These are phyloP conservation scores for Notothenia coriiceps DNA, from an alignment of 2,113 vertebrate genomes.

Conservation along the genomic window DNA sequence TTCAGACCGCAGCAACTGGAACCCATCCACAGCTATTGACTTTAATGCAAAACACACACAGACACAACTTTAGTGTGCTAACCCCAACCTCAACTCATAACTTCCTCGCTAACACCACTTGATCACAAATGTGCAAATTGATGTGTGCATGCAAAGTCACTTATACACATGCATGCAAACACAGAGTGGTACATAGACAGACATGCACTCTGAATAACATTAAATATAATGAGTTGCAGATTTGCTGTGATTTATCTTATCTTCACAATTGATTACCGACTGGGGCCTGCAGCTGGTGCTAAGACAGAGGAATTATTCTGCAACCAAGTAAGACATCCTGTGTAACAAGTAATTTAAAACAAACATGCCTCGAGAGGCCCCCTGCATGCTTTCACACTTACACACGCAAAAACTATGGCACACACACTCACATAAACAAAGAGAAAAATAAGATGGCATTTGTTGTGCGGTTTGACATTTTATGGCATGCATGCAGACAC, in stretches of 20 bases:
- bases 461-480: slow-evolving; percentile 41
- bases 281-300: slow-evolving; percentile 14
- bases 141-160: slow-evolving; percentile 2
- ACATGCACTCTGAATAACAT: neutral
- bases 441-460: slow-evolving; percentile 23
- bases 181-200: neutral
- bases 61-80: slow-evolving; percentile 42
- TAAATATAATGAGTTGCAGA: neutral
- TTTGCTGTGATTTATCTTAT: slow-evolving; percentile 22
- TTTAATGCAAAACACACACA: slow-evolving; percentile 67
- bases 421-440: slow-evolving; percentile 18
- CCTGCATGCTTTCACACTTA: slow-evolving; percentile 15
- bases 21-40: slow-evolving; percentile 63
- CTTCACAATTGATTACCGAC: slow-evolving; percentile 9
- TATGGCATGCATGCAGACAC: slow-evolving; percentile 37
- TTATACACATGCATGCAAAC: neutral
- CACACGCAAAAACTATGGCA: slow-evolving; percentile 12
- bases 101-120: slow-evolving; percentile 35
- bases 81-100: slow-evolving; percentile 52
- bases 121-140: slow-evolving; percentile 21
- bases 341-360: slow-evolving; percentile 50
- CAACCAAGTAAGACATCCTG: slow-evolving; percentile 53
- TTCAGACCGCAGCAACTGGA: slow-evolving; percentile 77
- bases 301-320: slow-evolving; percentile 44
- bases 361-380: slow-evolving; percentile 36